phyloP scores from a whole-genome alignment of 2,888 invertebrate genomes.

The Blomia tropicalis region DNA sequence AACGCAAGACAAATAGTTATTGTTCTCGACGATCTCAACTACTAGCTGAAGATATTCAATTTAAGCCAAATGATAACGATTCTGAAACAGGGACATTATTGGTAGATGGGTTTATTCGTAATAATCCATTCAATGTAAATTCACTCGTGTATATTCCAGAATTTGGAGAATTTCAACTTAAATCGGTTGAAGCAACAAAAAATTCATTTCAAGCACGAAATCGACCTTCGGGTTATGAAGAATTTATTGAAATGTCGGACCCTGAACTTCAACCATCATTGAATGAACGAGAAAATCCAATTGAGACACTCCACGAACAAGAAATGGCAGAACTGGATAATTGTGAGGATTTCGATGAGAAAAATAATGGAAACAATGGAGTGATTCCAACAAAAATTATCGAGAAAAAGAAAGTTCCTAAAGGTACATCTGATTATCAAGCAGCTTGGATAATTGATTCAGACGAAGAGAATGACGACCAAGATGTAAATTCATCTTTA shows the following conservation, averaged over 20 bases:
- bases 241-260: constrained; percentile 32
- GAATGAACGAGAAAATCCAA: constrained; percentile 53
- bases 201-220: constrained; percentile 33
- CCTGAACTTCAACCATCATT: constrained; percentile 45
- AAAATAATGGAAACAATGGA: no score
- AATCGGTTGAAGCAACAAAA: constrained; percentile 45
- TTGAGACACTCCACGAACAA: constrained; percentile 32
- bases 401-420: constrained; percentile 59
- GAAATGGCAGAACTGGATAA: constrained; percentile 44
- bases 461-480: constrained; percentile 34
- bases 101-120: constrained; percentile 71
- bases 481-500: constrained; percentile 38
- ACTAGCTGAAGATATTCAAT: constrained; percentile 61
- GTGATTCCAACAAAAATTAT: constrained; percentile 49
- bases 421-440: constrained; percentile 93
- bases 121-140: constrained; percentile 63
- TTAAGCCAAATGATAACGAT: constrained; percentile 34
- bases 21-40: constrained; percentile 67
- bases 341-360: constrained; percentile 85
- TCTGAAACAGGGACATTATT: constrained; percentile 48
- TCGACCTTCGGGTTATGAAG: not conserved
- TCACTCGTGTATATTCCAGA: constrained; percentile 76
- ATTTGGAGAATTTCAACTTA: constrained; percentile 80
- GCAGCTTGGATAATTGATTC: constrained; percentile 51
- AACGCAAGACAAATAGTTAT: constrained; percentile 53